Conservation (phyloP, 2,797 vertebrate species). For the Oophaga sylvatica region DNA sequence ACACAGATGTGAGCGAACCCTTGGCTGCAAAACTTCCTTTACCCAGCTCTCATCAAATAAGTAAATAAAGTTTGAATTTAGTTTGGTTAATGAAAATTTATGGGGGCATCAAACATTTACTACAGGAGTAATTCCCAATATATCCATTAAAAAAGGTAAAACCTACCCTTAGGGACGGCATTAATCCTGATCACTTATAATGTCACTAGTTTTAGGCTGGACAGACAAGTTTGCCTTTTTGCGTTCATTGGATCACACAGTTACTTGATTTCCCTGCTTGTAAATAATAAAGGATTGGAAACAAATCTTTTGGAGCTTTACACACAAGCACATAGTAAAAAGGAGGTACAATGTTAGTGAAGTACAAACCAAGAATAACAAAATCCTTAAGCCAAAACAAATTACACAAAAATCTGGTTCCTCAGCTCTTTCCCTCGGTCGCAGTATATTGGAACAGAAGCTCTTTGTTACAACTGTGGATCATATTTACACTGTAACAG, state of each 20-base stretch:
- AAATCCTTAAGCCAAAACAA: slow-evolving; percentile 25
- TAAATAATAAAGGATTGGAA: slow-evolving; percentile 12
- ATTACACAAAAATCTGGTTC: slow-evolving; percentile 6
- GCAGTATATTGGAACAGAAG: background rate
- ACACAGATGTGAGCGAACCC: no score
- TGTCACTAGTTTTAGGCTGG: background rate
- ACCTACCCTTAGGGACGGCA: background rate
- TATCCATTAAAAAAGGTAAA: background rate
- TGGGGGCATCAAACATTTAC: no score
- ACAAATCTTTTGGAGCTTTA: background rate
- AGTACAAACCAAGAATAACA: slow-evolving; percentile 19
- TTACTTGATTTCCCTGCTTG: background rate
- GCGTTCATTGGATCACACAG: background rate
- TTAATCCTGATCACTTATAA: background rate
- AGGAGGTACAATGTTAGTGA: background rate
- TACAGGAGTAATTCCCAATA: no score
- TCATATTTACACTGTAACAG: background rate
- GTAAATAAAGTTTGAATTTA: no score
- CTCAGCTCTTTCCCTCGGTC: background rate
- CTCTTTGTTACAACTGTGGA: background rate
- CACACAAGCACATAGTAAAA: background rate
- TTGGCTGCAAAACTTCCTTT: no score
- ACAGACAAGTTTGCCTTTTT: background rate
- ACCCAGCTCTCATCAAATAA: no score
- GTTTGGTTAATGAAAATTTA: no score